These are phyloP conservation scores for Malacosoma neustria DNA, from an alignment of 2,888 invertebrate genomes.

Conservation along the genomic window DNA sequence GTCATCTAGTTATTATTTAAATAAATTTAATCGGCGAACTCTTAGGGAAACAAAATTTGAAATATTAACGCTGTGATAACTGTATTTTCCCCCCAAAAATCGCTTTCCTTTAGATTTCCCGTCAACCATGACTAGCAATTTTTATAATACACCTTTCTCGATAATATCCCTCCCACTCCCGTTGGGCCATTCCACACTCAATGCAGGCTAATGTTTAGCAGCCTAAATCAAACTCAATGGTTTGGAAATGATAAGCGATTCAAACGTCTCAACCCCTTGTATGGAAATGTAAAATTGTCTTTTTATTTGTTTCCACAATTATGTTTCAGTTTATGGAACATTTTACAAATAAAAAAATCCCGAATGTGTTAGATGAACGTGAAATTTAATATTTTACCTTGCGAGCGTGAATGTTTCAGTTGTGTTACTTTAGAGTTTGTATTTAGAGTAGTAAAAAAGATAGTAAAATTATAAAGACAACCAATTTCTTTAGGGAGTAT, in stretches of 20 bases:
- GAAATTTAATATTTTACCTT: neutral
- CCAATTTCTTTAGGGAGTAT: no score
- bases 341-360: neutral
- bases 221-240: conserved; percentile 24
- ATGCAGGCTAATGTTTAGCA: neutral
- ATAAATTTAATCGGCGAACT: no score
- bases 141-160: conserved; percentile 1
- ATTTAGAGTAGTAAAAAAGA: no score
- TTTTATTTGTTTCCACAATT: neutral
- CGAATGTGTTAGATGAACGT: neutral
- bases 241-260: conserved; percentile 48
- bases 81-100: no score
- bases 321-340: neutral
- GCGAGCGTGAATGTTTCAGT: neutral
- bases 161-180: neutral
- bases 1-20: no score
- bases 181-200: neutral
- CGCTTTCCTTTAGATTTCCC: no score
- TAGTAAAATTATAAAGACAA: no score
- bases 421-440: no score
- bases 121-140: neutral
- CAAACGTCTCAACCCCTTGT: conserved; percentile 34
- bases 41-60: no score
- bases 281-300: conserved; percentile 13
- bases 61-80: no score